A percentile compares a stretch with the other conserved stretches of the same genome.
Conservation (phyloP, 2,113 vertebrate genomes). For the Hystrix brachyura region DNA sequence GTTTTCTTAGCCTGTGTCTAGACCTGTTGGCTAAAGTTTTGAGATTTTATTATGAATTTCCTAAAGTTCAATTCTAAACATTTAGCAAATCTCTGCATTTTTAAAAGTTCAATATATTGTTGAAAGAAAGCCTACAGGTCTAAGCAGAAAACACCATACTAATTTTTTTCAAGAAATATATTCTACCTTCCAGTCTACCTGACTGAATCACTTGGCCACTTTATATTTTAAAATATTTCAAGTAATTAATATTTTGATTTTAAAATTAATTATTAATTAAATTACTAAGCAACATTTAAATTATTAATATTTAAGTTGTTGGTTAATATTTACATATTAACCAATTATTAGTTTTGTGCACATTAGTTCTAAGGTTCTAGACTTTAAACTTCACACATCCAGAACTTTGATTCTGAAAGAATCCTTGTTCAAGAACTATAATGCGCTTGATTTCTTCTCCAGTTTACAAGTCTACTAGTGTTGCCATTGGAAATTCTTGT, state of each 20-base stretch:
- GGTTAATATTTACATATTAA: too few relatives aligned
- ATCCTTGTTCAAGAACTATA: not conserved
- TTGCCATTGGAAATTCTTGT: not conserved
- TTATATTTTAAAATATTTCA: not conserved
- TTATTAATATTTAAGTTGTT: not conserved
- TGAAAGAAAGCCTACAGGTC: not conserved
- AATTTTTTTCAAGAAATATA: conserved; percentile 49
- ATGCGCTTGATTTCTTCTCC: not conserved
- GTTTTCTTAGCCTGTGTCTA: not conserved
- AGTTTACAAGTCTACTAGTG: not conserved
- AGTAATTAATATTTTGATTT: not conserved
- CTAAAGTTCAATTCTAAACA: conserved; percentile 14
- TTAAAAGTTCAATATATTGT: conserved; percentile 2
- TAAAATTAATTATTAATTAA: not conserved
- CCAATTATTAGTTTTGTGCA: not conserved
- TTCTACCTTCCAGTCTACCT: not conserved
- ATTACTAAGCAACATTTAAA: not conserved
- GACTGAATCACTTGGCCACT: not conserved
- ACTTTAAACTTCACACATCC: not conserved
- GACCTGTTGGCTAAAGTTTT: not conserved
- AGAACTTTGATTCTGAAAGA: conserved; percentile 7
- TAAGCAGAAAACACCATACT: conserved; percentile 24
- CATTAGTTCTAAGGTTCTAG: not conserved
- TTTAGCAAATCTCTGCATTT: not conserved
- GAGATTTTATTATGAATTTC: not conserved